These are phyloP conservation scores for Glaucomys volans DNA, from an alignment of 2,113 vertebrate genomes.

Conservation along the genomic window DNA sequence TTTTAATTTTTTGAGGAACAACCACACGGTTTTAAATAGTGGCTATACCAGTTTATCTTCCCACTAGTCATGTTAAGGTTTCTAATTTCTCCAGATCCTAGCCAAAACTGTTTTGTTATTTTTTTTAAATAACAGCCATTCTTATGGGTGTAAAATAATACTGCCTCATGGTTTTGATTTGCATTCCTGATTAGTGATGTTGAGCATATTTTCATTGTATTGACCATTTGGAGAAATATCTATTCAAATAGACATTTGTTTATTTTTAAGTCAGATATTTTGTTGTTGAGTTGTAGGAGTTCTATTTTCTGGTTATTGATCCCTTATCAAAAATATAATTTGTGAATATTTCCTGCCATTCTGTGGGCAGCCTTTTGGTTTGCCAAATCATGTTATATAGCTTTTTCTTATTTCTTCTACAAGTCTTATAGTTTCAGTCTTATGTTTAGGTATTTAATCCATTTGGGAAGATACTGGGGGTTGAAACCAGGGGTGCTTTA, in stretches of 20 bases:
- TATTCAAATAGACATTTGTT: not conserved
- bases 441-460: not conserved
- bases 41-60: not conserved
- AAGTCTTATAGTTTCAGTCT: not conserved
- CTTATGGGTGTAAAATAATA: not conserved
- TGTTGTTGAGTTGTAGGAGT: not conserved
- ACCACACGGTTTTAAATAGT: not conserved
- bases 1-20: not conserved
- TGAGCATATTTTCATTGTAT: not conserved
- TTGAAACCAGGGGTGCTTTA: not conserved
- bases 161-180: not conserved
- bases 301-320: not conserved
- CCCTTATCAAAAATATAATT: not conserved
- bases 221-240: not conserved
- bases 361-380: not conserved
- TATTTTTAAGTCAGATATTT: not conserved
- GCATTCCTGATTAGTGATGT: not conserved
- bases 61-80: not conserved
- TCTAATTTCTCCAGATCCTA: not conserved
- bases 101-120: not conserved
- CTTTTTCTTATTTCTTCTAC: not conserved
- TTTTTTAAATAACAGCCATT: not conserved
- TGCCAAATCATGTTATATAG: not conserved
- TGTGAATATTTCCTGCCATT: not conserved
- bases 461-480: not conserved